Percentiles rank a stretch among this genome's conserved stretches.
These are phyloP conservation scores for Drosophila kikkawai DNA, from an alignment of 1,140 invertebrate species.

Conservation along the genomic window DNA sequence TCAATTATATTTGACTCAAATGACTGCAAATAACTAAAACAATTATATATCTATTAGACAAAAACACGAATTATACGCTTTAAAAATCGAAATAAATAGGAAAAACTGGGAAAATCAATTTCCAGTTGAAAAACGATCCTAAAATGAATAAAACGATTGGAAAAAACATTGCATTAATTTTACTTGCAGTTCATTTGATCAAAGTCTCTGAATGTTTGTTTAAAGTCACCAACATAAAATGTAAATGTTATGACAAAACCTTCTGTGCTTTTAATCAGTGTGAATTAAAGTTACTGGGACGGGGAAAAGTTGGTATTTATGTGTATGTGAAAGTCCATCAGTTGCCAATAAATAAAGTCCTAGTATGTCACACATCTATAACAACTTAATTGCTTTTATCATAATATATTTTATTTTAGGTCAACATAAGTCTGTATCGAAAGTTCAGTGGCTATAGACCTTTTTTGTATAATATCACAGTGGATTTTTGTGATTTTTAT, in stretches of 20 bases:
- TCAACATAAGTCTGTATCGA: slow-evolving; percentile 16
- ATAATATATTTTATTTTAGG: not conserved
- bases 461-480: slow-evolving; percentile 24
- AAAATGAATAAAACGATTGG: not conserved
- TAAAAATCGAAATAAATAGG: not conserved
- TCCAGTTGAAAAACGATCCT: not conserved
- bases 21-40: too few relatives aligned
- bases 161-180: not conserved
- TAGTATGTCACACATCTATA: not conserved
- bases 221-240: slow-evolving; percentile 33
- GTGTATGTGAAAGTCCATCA: slow-evolving; percentile 13
- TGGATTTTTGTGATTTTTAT: slow-evolving; percentile 16
- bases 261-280: slow-evolving; percentile 23
- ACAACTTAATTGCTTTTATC: too few relatives aligned
- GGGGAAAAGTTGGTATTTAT: slow-evolving; percentile 24
- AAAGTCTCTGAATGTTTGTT: not conserved
- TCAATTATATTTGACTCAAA: too few relatives aligned
- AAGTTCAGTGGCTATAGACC: slow-evolving; percentile 24
- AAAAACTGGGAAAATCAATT: not conserved
- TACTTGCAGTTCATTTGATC: not conserved
- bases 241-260: slow-evolving; percentile 9
- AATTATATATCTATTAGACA: not conserved
- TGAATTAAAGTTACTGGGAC: slow-evolving; percentile 23
- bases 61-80: not conserved
- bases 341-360: slow-evolving; percentile 7